These are phyloP conservation scores for Notodonta ziczac DNA, from an alignment of 2,888 invertebrate genomes.

Conservation along the genomic window DNA sequence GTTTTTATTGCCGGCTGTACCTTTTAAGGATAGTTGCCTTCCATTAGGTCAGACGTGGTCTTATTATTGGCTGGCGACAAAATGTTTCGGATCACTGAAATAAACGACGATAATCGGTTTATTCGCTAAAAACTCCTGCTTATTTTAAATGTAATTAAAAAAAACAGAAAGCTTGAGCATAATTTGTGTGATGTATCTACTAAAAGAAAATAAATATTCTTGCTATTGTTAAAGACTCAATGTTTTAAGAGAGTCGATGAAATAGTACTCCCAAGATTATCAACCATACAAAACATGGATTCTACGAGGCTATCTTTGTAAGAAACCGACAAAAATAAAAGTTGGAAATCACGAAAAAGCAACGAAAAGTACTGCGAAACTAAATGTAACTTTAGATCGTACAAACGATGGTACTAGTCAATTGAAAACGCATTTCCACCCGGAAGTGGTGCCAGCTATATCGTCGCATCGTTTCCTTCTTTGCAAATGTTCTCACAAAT, in stretches of 20 bases:
- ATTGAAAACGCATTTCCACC: conserved; percentile 66
- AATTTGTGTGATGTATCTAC: too few relatives aligned
- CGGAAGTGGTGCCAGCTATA: conserved; percentile 60
- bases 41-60: conserved; percentile 54
- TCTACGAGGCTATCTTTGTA: background rate
- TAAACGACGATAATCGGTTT: conserved; percentile 19
- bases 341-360: conserved; percentile 25
- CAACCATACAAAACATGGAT: background rate
- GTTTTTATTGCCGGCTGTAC: conserved; percentile 63
- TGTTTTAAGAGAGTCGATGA: too few relatives aligned
- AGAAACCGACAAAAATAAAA: conserved; percentile 10
- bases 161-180: too few relatives aligned
- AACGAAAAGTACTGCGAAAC: conserved; percentile 32
- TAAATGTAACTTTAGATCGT: conserved; percentile 42
- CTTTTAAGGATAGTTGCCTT: conserved; percentile 55
- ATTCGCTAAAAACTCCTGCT: conserved; percentile 19
- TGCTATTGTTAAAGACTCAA: too few relatives aligned
- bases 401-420: conserved; percentile 43
- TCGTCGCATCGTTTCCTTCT: conserved; percentile 59
- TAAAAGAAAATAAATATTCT: too few relatives aligned
- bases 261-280: too few relatives aligned
- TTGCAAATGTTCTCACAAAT: conserved; percentile 58
- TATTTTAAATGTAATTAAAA: conserved; percentile 6
- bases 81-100: conserved; percentile 36
- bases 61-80: conserved; percentile 39